Conservation (phyloP, 1,140 invertebrate species). For the Drosophila fuyamai region DNA sequence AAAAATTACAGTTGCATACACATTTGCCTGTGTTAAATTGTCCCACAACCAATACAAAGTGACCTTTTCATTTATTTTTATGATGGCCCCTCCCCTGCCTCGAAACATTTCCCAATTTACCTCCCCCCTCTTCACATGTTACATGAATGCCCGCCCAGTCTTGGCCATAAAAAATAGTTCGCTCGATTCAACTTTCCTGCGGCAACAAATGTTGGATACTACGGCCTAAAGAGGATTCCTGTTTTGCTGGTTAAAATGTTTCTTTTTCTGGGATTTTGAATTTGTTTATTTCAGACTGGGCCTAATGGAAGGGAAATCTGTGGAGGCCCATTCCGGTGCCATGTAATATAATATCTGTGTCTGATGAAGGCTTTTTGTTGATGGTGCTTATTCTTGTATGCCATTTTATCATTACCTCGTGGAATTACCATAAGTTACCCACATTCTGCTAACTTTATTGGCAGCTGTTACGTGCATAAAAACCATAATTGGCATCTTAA, state of each 20-base stretch:
- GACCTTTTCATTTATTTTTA: conserved; percentile 83
- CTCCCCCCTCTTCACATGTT: conserved; percentile 27
- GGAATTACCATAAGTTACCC: background rate
- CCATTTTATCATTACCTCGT: conserved; percentile 1
- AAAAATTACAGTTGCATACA: conserved; percentile 80
- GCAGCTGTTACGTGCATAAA: background rate
- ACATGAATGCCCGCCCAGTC: conserved; percentile 8
- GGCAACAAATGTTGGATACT: conserved; percentile 47
- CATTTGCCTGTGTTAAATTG: conserved; percentile 81
- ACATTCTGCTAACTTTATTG: conserved; percentile 9
- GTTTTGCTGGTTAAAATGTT: conserved; percentile 29
- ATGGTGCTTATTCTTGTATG: background rate
- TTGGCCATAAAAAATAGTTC: conserved; percentile 66
- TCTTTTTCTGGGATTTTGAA: conserved; percentile 34
- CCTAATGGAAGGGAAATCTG: conserved; percentile 42
- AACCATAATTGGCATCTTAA: conserved; percentile 27
- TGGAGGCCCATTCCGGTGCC: conserved; percentile 3
- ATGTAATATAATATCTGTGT: conserved; percentile 9
- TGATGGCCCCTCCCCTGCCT: conserved; percentile 38
- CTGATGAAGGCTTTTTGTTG: conserved; percentile 17
- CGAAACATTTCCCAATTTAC: conserved; percentile 1
- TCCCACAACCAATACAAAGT: conserved; percentile 81
- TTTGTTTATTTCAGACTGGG: conserved; percentile 39
- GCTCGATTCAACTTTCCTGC: conserved; percentile 51
- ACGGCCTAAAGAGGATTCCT: conserved; percentile 34